These are phyloP conservation scores for Typhlichthys subterraneus DNA, from an alignment of 2,797 vertebrate genomes.

Conservation along the genomic window DNA sequence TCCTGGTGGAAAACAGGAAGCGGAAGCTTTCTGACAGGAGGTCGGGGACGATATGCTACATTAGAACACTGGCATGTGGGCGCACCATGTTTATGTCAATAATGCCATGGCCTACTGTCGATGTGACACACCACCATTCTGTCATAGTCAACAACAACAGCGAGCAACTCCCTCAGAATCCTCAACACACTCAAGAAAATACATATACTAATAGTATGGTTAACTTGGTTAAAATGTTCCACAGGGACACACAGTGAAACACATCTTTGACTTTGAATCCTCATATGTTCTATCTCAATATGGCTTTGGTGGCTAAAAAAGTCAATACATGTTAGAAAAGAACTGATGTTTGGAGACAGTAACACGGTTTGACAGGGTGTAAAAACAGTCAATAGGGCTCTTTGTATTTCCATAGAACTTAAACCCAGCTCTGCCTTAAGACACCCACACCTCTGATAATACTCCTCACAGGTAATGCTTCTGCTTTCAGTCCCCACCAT, in stretches of 20 bases:
- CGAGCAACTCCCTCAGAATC: too few relatives aligned
- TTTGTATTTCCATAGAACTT: constrained; percentile 17
- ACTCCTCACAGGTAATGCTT: constrained; percentile 21
- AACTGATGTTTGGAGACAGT: neutral
- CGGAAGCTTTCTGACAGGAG: constrained; percentile 34
- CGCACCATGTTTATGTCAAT: constrained; percentile 4
- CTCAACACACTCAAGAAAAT: neutral
- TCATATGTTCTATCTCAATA: neutral
- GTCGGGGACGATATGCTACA: constrained; percentile 14
- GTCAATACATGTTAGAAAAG: neutral
- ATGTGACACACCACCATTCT: neutral
- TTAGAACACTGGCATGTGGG: constrained; percentile 15
- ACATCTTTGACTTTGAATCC: neutral
- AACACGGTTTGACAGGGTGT: constrained; percentile 25
- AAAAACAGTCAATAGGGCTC: constrained; percentile 15
- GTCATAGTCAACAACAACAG: neutral
- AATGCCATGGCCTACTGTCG: neutral
- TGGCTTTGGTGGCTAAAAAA: neutral
- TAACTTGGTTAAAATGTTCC: too few relatives aligned
- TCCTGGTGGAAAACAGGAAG: constrained; percentile 32
- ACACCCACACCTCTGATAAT: constrained; percentile 13
- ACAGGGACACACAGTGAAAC: neutral
- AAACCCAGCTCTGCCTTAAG: constrained; percentile 10
- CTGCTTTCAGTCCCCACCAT: constrained; percentile 11
- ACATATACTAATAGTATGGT: neutral